Percentiles rank a stretch among this genome's conserved stretches.
phyloP scores from a whole-genome alignment of 2,797 vertebrate species.

The Sebastes nivosus region DNA sequence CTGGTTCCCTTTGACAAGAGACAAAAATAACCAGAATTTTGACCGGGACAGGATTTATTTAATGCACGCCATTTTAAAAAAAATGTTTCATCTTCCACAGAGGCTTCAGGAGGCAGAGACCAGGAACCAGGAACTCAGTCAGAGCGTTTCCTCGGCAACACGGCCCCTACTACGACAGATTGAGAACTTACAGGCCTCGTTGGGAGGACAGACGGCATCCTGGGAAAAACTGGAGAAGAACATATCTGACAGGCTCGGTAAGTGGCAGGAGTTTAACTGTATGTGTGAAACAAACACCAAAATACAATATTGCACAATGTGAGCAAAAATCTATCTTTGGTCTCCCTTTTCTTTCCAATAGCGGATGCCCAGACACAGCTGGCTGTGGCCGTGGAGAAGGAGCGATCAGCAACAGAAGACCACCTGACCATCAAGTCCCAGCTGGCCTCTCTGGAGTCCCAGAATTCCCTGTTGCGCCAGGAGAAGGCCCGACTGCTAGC shows the following conservation, averaged over 20 bases:
- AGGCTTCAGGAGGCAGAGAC: slow-evolving; percentile 94
- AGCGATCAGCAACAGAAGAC: slow-evolving; percentile 92
- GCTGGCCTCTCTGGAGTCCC: slow-evolving; percentile 90
- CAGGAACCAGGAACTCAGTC: slow-evolving; percentile 96
- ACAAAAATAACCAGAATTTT: not conserved
- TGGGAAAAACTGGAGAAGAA: slow-evolving; percentile 98
- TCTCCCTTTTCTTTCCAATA: slow-evolving; percentile 49
- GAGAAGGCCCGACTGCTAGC: slow-evolving; percentile 90
- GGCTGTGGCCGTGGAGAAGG: slow-evolving; percentile 92
- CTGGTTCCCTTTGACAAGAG: not conserved
- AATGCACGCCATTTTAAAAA: not conserved
- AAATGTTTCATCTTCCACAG: slow-evolving; percentile 64
- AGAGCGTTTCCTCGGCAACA: slow-evolving; percentile 93
- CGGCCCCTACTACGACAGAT: slow-evolving; percentile 95
- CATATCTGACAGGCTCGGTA: slow-evolving; percentile 96
- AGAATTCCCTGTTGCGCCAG: slow-evolving; percentile 92
- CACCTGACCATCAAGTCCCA: slow-evolving; percentile 89
- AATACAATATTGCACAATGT: not conserved
- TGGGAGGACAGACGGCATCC: slow-evolving; percentile 90
- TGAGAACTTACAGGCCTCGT: slow-evolving; percentile 93
- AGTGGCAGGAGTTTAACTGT: slow-evolving; percentile 38
- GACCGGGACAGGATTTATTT: not conserved
- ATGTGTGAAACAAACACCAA: not conserved
- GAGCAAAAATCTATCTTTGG: not conserved
- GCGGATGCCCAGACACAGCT: slow-evolving; percentile 92